phyloP scores from a whole-genome alignment of 2,113 vertebrate species.

The Burhinus oedicnemus region DNA sequence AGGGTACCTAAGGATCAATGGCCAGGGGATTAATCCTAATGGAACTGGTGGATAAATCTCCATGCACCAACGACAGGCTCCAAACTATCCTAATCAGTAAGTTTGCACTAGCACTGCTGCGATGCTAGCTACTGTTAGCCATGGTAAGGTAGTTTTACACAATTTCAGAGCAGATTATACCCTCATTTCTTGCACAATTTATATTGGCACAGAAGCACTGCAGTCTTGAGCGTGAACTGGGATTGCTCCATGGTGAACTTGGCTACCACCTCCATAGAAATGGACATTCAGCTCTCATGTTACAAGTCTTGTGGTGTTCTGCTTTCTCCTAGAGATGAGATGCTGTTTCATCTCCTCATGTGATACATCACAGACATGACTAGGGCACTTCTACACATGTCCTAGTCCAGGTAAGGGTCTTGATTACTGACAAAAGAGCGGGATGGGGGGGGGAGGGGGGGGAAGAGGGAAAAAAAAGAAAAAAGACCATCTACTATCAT shows the following conservation, averaged over 20 bases:
- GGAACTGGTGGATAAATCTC: neutral
- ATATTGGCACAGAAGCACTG: neutral
- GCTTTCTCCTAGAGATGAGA: neutral
- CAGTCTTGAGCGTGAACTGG: neutral
- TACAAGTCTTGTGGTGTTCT: neutral
- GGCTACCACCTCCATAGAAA: neutral
- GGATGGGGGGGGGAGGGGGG: no score
- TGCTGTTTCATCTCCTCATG: neutral
- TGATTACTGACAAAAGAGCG: neutral
- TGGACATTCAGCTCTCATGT: neutral
- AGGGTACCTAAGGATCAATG: neutral
- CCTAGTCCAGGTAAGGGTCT: neutral
- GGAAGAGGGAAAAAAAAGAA: accelerated
- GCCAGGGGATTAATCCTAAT: neutral
- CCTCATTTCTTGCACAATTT: neutral
- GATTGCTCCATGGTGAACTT: neutral
- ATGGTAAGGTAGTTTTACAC: neutral
- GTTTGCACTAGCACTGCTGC: neutral
- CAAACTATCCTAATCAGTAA: neutral
- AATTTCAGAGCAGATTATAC: neutral
- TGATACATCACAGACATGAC: neutral
- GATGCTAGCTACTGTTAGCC: neutral
- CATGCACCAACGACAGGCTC: neutral
- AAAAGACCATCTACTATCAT: neutral
- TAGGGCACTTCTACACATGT: neutral